These are phyloP conservation scores for Apogon hyalosoma DNA, from an alignment of 2,797 vertebrate species.

Conservation along the genomic window DNA sequence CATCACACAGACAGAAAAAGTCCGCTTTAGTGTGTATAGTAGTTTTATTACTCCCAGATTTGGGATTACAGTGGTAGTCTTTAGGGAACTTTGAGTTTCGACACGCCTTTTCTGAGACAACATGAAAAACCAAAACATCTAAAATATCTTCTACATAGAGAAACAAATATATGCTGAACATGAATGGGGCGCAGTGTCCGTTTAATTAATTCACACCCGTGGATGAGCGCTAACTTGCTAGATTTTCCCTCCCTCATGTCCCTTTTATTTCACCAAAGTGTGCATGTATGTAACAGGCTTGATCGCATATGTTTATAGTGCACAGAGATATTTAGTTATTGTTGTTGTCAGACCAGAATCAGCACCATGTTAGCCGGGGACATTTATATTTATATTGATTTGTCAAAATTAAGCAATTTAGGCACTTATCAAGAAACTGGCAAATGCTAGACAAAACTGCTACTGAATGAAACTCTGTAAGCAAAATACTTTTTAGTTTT, in stretches of 20 bases:
- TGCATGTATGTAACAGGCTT: slow-evolving; percentile 10
- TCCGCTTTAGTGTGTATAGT: slow-evolving; percentile 79
- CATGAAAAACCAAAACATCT: slow-evolving; percentile 65
- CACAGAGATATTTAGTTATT: slow-evolving; percentile 20
- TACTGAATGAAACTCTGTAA: slow-evolving; percentile 50
- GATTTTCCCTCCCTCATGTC: slow-evolving; percentile 1
- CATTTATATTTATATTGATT: slow-evolving; percentile 50
- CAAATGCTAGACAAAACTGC: slow-evolving; percentile 59
- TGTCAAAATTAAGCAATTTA: slow-evolving; percentile 78
- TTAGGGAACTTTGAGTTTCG: slow-evolving; percentile 71
- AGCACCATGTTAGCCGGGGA: slow-evolving; percentile 68
- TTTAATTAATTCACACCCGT: slow-evolving; percentile 37
- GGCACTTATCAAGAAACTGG: slow-evolving; percentile 81
- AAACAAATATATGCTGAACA: slow-evolving; percentile 52
- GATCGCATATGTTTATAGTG: slow-evolving; percentile 12
- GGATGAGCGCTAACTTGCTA: slow-evolving; percentile 25
- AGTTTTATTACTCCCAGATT: slow-evolving; percentile 86
- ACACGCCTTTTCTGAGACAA: slow-evolving; percentile 69
- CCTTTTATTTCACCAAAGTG: slow-evolving; percentile 3
- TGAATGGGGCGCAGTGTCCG: slow-evolving; percentile 26
- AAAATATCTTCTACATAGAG: slow-evolving; percentile 57
- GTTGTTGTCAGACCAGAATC: slow-evolving; percentile 52
- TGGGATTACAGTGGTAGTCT: slow-evolving; percentile 86
- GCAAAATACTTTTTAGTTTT: slow-evolving; percentile 54
- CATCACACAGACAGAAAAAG: slow-evolving; percentile 26